phyloP scores from a whole-genome alignment of 92 coral and sea anemone genomes.

The Parazoanthus darwini region DNA sequence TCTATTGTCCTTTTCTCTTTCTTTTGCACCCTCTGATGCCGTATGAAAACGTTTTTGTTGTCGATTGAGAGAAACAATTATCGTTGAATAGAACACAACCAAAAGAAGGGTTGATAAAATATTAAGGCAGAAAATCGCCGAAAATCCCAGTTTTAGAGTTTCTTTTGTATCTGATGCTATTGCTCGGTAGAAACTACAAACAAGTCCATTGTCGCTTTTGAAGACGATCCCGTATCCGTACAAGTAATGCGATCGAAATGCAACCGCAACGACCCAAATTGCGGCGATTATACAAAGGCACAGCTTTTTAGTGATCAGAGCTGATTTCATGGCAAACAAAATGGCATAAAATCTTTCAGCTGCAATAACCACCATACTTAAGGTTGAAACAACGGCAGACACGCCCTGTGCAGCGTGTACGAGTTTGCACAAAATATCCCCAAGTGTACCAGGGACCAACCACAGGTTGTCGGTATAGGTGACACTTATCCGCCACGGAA shows the following conservation, averaged over 20 bases:
- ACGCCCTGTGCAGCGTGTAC: slow-evolving; percentile 2
- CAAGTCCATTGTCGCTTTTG: neutral
- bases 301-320: neutral
- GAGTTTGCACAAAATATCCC: neutral
- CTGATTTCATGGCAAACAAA: neutral
- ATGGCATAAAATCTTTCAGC: slow-evolving; percentile 6
- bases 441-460: neutral
- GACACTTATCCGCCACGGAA: slow-evolving; percentile 12
- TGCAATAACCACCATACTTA: slow-evolving; percentile 17
- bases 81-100: neutral
- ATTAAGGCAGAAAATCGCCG: neutral
- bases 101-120: neutral
- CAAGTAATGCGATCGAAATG: neutral
- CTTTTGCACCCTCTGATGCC: neutral
- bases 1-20: neutral
- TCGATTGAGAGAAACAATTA: neutral
- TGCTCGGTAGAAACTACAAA: neutral
- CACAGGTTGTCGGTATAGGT: neutral
- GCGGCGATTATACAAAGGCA: neutral
- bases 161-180: neutral
- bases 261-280: neutral
- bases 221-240: neutral
- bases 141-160: neutral
- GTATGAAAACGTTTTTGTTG: neutral
- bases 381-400: neutral